These are phyloP conservation scores for Gallinago nigripennis DNA, from an alignment of 2,797 vertebrate species.

Conservation along the genomic window DNA sequence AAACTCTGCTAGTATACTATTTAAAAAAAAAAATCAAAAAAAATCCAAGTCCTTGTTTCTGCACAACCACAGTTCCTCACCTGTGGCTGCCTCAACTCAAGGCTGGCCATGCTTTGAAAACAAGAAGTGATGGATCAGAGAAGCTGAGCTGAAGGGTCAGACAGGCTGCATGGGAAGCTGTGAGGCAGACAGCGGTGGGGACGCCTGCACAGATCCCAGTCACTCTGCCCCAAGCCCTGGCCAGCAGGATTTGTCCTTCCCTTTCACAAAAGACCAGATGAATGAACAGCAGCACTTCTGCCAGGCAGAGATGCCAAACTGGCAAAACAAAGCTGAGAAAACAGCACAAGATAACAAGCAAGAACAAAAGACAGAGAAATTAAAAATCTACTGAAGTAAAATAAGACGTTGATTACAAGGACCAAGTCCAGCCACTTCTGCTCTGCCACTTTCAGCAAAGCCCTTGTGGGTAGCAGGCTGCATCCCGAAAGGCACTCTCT, in stretches of 20 bases:
- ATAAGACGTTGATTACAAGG: not conserved
- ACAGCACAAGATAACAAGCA: constrained; percentile 20
- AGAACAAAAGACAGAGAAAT: not conserved
- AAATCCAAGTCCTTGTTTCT: not conserved
- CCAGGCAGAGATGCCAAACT: constrained; percentile 41
- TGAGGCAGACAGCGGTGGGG: not conserved
- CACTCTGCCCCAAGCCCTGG: not conserved
- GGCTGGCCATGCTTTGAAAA: not conserved
- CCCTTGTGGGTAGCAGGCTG: not conserved
- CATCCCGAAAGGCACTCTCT: not conserved
- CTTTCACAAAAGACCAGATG: not conserved
- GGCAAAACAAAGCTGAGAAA: constrained; percentile 59
- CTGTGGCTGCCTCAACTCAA: not conserved
- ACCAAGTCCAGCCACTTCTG: not conserved
- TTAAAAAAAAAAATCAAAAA: too few species aligned
- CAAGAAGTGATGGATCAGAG: not conserved
- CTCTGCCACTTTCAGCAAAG: not conserved
- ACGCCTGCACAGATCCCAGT: not conserved
- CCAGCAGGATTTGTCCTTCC: not conserved
- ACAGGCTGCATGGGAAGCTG: not conserved
- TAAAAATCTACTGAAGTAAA: not conserved
- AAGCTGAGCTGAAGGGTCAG: not conserved
- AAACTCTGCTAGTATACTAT: not conserved
- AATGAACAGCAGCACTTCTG: not conserved
- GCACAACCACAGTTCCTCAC: not conserved